Conservation (phyloP, 2,113 vertebrate genomes). For the Gambusia holbrooki region DNA sequence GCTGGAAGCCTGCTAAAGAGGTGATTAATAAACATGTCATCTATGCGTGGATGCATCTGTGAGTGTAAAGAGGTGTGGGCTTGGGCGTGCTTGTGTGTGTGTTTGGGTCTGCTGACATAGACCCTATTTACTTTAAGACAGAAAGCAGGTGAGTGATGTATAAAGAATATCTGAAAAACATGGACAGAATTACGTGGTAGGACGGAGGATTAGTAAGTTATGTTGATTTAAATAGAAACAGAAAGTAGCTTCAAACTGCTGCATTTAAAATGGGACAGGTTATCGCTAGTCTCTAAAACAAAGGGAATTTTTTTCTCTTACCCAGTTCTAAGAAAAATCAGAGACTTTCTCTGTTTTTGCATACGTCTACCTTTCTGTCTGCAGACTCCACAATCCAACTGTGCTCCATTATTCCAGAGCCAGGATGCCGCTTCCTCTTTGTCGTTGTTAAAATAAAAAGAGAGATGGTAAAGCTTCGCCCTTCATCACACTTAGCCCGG, state of each 20-base stretch:
- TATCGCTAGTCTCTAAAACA: not conserved
- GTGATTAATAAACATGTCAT: constrained; percentile 68
- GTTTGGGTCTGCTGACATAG: not conserved
- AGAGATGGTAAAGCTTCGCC: constrained; percentile 40
- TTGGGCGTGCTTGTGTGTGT: not conserved
- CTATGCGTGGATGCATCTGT: not conserved
- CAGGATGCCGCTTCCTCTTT: constrained; percentile 1
- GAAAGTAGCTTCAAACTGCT: not conserved
- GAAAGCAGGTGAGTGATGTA: not conserved
- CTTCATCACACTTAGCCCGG: constrained; percentile 62
- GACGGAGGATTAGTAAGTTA: not conserved
- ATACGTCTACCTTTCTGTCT: not conserved
- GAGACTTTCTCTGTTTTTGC: not conserved
- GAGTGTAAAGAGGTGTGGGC: not conserved
- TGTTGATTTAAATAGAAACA: not conserved
- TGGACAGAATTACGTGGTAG: not conserved
- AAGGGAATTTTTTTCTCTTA: not conserved
- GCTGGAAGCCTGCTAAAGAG: constrained; percentile 42
- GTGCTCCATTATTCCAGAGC: not conserved
- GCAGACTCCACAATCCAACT: not conserved
- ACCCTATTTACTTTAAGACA: not conserved
- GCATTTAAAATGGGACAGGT: not conserved
- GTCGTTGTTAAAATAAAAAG: constrained; percentile 34
- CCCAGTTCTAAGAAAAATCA: not conserved
- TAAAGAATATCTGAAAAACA: not conserved